Evolutionary conservation across 2,113 vertebrate genomes (phyloP), one percentile per base, ranked within the genome.

Genomic region (Rattus rattus): DNA sequence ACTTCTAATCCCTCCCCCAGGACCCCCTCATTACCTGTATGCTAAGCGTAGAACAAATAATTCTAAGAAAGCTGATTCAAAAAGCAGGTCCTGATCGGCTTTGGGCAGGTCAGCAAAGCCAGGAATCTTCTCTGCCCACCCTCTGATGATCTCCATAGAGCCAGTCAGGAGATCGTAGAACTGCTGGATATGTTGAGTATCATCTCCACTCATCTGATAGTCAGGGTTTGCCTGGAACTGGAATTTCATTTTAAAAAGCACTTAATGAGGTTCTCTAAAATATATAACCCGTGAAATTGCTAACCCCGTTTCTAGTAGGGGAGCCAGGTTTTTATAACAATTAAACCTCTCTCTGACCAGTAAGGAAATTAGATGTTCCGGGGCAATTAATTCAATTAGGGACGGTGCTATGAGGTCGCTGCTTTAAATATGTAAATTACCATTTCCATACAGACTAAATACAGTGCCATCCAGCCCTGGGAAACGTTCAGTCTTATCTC

Each of bases 101-200:
- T 99, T 99, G 24, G 99, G 99, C 19, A 99, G 98, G 47, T 99
- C 99, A 22, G 98, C 98, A 81, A 99, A 99, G 72, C 99, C 99
- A 0, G 99, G 99, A 73, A 99, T 99, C 97, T 99, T 99, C 94
- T 99, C 99, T 0, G 99, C 99, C 99, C 99, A 99, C 11, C 99
- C 99, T 88, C 99, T 99, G 98, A 99, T 99, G 98, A 99, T 99
- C 99, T 99, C 99, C 99, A 99, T 99, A 98, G 99, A 99, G 98
- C 99, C 99, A 94, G 99, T 99, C 96, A 99, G 97, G 84, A 99
- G 99, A 98, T 99, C 99, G 61, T 99, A 99, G 99, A 99, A 99
- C 98, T 99, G 99, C 98, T 99, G 99, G 98, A 99, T 99, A 97
- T 99, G 99, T 98, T 99, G 99, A 67, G 99, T 99, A 99, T 99